phyloP scores from a whole-genome alignment of 2,113 vertebrate genomes.

The Rutilus rutilus region DNA sequence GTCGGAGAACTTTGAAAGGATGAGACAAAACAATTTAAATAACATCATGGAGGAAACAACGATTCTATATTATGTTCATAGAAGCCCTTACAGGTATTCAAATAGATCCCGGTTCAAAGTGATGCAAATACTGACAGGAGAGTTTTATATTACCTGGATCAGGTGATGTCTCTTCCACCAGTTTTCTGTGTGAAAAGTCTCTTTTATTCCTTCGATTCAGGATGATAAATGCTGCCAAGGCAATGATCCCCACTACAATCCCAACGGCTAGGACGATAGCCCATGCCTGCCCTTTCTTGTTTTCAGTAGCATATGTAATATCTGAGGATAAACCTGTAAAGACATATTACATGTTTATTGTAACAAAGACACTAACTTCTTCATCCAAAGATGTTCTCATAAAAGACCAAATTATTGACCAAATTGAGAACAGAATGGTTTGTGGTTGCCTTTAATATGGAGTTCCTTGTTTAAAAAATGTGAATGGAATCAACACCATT shows the following conservation, averaged over 20 bases:
- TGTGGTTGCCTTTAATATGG: background rate
- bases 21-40: slow-evolving; percentile 36
- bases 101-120: background rate
- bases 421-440: background rate
- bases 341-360: slow-evolving; percentile 1
- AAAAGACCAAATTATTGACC: background rate
- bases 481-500: background rate
- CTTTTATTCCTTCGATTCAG: slow-evolving; percentile 72
- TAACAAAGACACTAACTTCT: background rate
- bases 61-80: background rate
- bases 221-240: slow-evolving; percentile 74
- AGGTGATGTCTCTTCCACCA: slow-evolving; percentile 81
- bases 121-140: background rate
- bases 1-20: slow-evolving; percentile 78
- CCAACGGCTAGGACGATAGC: slow-evolving; percentile 74
- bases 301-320: background rate
- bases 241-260: slow-evolving; percentile 72
- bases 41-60: background rate
- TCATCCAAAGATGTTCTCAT: background rate
- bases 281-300: slow-evolving; percentile 61
- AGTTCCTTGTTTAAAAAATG: background rate
- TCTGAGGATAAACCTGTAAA: slow-evolving; percentile 59
- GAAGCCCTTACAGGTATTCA: background rate
- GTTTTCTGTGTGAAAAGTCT: slow-evolving; percentile 82
- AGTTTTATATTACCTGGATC: slow-evolving; percentile 81